Conservation (phyloP, 2,888 invertebrate species). For the Eupithecia inturbata region DNA sequence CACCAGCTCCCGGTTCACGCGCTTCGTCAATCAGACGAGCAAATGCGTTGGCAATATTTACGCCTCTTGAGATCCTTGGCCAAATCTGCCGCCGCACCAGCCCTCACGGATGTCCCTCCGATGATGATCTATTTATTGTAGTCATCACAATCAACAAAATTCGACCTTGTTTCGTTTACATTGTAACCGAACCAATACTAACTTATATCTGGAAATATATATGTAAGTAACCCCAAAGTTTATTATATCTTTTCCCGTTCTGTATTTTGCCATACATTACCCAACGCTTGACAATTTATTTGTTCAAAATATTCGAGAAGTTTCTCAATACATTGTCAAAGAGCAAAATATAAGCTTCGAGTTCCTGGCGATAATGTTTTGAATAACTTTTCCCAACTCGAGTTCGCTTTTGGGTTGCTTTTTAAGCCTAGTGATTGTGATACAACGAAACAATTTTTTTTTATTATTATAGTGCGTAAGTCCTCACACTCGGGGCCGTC, state of each 20-base stretch:
- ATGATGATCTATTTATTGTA: not conserved
- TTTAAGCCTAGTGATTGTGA: slow-evolving; percentile 41
- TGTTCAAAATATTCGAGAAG: slow-evolving; percentile 48
- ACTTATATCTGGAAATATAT: too few relatives aligned
- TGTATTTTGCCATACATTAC: slow-evolving; percentile 22
- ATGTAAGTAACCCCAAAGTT: not conserved
- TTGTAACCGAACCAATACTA: not conserved
- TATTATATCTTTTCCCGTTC: not conserved
- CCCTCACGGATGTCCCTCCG: too few relatives aligned
- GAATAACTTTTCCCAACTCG: slow-evolving; percentile 54
- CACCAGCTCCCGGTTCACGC: too few relatives aligned
- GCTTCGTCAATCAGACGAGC: too few relatives aligned
- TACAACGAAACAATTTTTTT: slow-evolving; percentile 4
- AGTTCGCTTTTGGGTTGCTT: slow-evolving; percentile 51
- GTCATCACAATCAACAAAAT: not conserved
- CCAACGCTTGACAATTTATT: slow-evolving; percentile 46
- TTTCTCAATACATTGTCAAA: slow-evolving; percentile 50
- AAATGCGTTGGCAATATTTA: too few relatives aligned
- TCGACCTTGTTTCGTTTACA: too few relatives aligned
- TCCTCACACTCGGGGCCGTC: too few relatives aligned
- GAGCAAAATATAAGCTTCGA: slow-evolving; percentile 51
- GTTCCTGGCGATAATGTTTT: slow-evolving; percentile 53
- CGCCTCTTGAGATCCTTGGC: too few relatives aligned
- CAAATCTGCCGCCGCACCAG: too few relatives aligned
- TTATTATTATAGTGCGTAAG: too few relatives aligned